phyloP scores from a whole-genome alignment of 2,797 vertebrate species.

The Pseudochirops cupreus region DNA sequence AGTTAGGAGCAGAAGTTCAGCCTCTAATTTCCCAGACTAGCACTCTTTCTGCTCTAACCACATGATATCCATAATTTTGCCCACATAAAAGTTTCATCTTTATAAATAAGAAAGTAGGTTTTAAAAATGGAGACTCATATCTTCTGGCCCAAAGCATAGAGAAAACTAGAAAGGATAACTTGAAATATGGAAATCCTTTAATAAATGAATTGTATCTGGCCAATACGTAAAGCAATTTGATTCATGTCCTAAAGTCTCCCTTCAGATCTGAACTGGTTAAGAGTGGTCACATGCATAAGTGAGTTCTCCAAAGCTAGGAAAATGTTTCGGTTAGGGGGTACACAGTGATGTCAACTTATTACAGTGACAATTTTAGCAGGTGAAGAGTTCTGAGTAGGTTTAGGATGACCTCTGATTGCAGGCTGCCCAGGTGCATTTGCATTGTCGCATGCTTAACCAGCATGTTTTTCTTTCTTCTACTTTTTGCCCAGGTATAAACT shows the following conservation, averaged over 20 bases:
- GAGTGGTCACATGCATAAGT: not conserved
- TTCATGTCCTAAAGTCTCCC: not conserved
- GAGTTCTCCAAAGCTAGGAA: not conserved
- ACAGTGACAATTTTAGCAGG: not conserved
- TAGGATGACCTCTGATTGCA: not conserved
- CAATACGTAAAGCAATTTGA: not conserved
- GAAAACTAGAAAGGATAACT: not conserved
- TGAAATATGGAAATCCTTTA: not conserved
- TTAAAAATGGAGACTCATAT: not conserved
- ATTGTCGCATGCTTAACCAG: not conserved
- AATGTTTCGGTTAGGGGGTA: not conserved
- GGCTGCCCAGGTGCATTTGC: not conserved
- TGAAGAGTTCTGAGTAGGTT: not conserved
- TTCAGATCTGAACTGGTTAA: not conserved
- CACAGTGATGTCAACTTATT: not conserved
- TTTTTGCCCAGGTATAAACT: not conserved
- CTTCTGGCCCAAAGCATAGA: not conserved
- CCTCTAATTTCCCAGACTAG: not conserved
- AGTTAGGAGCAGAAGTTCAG: not conserved
- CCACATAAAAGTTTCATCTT: not conserved
- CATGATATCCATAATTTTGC: not conserved
- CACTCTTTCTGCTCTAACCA: not conserved
- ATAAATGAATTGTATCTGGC: not conserved
- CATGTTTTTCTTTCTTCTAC: not conserved
- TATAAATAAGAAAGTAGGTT: not conserved